phyloP scores from a whole-genome alignment of 2,888 invertebrate genomes.

The Andrena chrysosceles region DNA sequence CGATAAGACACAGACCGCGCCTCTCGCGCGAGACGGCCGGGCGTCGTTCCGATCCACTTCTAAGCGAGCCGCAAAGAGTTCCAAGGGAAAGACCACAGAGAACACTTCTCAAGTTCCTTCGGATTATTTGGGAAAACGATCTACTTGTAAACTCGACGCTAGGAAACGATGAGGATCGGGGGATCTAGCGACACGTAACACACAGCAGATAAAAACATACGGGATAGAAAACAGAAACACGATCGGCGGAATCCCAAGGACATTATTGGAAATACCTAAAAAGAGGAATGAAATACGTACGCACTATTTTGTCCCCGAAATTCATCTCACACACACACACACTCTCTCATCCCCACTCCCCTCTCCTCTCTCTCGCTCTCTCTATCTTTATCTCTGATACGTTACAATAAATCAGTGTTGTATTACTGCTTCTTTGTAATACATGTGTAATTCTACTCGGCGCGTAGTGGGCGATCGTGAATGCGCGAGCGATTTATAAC shows the following conservation, averaged over 20 bases:
- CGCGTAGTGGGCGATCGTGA: conserved; percentile 73
- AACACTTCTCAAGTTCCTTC: conserved; percentile 81
- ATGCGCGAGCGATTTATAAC: conserved; percentile 59
- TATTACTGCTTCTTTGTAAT: conserved; percentile 84
- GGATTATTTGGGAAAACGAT: conserved; percentile 68
- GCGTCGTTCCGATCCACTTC: conserved; percentile 8
- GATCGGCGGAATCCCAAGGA: conserved; percentile 11
- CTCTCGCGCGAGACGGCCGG: background rate
- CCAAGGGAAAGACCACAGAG: conserved; percentile 78
- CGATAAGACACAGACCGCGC: background rate
- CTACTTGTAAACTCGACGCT: conserved; percentile 77
- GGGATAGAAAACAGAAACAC: conserved; percentile 44
- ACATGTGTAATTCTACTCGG: conserved; percentile 72
- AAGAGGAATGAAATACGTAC: conserved; percentile 61
- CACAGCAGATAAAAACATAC: conserved; percentile 16
- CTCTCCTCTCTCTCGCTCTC: conserved; percentile 7
- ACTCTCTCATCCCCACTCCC: conserved; percentile 12
- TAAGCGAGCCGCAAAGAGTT: conserved; percentile 75
- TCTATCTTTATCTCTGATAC: conserved; percentile 73
- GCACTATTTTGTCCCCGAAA: conserved; percentile 60
- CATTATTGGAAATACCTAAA: conserved; percentile 41
- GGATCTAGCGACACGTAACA: conserved; percentile 43
- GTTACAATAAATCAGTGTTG: conserved; percentile 83
- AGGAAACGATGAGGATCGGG: conserved; percentile 67
- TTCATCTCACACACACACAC: conserved; percentile 49